Evolutionary conservation across 2,888 invertebrate genomes (phyloP).

Genomic region (Lasioglossum calceatum): DNA sequence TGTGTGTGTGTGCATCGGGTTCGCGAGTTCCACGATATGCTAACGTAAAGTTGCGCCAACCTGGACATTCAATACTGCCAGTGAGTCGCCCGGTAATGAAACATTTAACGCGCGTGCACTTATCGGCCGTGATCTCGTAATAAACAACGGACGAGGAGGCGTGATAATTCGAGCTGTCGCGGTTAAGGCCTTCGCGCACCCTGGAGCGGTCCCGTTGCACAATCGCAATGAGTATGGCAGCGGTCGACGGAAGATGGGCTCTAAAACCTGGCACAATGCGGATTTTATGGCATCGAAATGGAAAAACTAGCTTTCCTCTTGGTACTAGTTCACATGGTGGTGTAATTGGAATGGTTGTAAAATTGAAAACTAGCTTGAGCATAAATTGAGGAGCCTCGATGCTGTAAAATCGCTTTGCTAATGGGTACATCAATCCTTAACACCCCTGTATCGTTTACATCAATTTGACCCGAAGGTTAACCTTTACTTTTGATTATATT

Average conservation of each 20-base stretch:
- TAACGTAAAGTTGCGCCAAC: slow-evolving; percentile 36
- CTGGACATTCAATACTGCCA: slow-evolving; percentile 35
- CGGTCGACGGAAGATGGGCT: slow-evolving; percentile 3
- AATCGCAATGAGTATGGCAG: slow-evolving; percentile 10
- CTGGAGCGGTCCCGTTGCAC: slow-evolving; percentile 25
- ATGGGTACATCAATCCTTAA: not conserved
- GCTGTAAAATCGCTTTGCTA: not conserved
- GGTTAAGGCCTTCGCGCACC: slow-evolving; percentile 11
- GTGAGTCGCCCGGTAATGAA: slow-evolving; percentile 40
- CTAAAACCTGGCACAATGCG: not conserved
- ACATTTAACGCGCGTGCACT: slow-evolving; percentile 52
- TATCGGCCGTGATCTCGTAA: slow-evolving; percentile 47
- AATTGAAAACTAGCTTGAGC: not conserved
- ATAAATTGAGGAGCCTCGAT: not conserved
- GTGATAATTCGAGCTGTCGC: slow-evolving; percentile 50
- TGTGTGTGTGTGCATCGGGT: too few species aligned
- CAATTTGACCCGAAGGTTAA: not conserved
- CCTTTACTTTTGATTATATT: not conserved
- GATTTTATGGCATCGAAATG: slow-evolving; percentile 10
- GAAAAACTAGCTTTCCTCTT: not conserved
- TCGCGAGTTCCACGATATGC: not conserved
- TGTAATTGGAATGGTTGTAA: not conserved
- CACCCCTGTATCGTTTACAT: not conserved
- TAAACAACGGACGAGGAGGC: slow-evolving; percentile 49
- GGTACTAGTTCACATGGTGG: not conserved